These are phyloP conservation scores for Euphonia xanthogaster DNA, from an alignment of 2,797 vertebrate genomes.

Conservation along the genomic window DNA sequence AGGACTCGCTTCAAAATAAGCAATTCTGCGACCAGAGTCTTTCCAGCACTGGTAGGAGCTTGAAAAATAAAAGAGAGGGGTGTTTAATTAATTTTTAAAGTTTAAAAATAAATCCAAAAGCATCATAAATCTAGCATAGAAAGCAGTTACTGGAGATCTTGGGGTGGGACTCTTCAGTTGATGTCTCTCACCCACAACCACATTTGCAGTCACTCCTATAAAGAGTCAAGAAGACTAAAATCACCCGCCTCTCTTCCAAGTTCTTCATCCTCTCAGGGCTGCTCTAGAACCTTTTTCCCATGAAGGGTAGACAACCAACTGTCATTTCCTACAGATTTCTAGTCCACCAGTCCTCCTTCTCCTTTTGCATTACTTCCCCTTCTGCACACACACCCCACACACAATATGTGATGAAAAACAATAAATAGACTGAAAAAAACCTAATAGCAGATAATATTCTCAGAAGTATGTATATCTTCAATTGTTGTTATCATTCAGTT, in stretches of 20 bases:
- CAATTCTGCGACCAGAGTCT: constrained; percentile 95
- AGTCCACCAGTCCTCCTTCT: neutral
- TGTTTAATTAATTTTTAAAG: neutral
- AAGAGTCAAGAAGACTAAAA: neutral
- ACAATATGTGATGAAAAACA: neutral
- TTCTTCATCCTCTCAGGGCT: neutral
- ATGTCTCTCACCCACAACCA: neutral
- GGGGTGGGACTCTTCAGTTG: neutral
- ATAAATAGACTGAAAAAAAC: neutral
- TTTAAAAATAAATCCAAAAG: neutral
- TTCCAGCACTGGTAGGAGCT: constrained; percentile 97
- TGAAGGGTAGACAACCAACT: neutral
- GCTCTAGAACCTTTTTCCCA: neutral
- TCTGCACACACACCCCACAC: neutral
- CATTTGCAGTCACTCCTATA: neutral
- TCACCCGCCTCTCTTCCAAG: fast-evolving
- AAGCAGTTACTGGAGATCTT: neutral
- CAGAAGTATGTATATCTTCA: neutral
- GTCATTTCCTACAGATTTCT: neutral
- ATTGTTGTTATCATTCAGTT: neutral
- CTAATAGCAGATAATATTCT: neutral
- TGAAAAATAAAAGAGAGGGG: fast-evolving
- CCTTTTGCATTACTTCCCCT: neutral
- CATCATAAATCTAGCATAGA: neutral
- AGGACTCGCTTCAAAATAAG: constrained; percentile 92